These are phyloP conservation scores for Spongilla lacustris DNA, from an alignment of 37 sponge, comb jelly and placozoan genomes.

Conservation along the genomic window DNA sequence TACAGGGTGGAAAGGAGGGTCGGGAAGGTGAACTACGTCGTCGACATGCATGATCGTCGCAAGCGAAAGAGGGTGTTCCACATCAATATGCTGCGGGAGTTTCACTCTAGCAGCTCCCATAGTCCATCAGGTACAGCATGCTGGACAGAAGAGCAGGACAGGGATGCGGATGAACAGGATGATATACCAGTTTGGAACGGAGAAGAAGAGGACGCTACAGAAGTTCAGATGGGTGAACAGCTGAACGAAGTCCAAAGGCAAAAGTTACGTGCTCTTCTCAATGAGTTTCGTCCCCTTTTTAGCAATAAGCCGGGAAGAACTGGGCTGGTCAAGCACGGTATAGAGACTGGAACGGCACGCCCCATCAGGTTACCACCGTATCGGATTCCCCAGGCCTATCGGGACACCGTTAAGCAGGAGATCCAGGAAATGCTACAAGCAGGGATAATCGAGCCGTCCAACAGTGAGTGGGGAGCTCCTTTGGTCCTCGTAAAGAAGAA, in stretches of 20 bases:
- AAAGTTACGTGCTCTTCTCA: neutral
- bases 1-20: neutral
- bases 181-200: constrained; percentile 3
- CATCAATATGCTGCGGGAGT: constrained; percentile 25
- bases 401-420: too few species aligned
- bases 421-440: too few species aligned
- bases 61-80: constrained; percentile 12
- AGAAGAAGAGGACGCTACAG: neutral
- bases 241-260: neutral
- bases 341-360: too few species aligned
- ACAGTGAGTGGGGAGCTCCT: too few species aligned
- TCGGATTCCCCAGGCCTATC: too few species aligned
- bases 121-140: neutral
- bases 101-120: neutral
- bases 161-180: neutral
- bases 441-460: too few species aligned
- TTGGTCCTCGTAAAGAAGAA: too few species aligned
- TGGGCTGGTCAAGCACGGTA: too few species aligned
- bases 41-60: constrained; percentile 10
- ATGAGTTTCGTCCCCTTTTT: too few species aligned
- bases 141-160: neutral
- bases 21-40: neutral
- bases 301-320: too few species aligned
- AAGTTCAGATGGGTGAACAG: neutral
- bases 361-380: too few species aligned